Evolutionary conservation across 2,888 invertebrate genomes (phyloP).

Genomic region (Eustalomyia histrio): DNA sequence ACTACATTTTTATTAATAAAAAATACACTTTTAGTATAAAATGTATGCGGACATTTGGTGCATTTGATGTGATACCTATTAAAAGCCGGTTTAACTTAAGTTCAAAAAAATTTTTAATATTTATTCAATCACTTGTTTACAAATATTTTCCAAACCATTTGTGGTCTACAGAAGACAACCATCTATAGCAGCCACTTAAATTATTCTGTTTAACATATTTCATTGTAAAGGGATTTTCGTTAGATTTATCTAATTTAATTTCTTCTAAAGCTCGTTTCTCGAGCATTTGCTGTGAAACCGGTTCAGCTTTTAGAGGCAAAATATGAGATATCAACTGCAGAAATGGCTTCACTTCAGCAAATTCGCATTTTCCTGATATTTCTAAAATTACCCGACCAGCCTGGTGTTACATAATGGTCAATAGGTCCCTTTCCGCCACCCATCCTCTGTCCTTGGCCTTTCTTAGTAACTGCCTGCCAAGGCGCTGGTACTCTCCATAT

Average conservation of each 20-base stretch:
- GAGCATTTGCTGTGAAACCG: slow-evolving; percentile 89
- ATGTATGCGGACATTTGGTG: too few species aligned
- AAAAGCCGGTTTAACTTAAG: too few species aligned
- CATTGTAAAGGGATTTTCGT: slow-evolving; percentile 91
- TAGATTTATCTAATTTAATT: slow-evolving; percentile 84
- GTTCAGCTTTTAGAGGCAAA: slow-evolving; percentile 93
- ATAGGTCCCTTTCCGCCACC: slow-evolving; percentile 98
- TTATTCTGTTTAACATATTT: slow-evolving; percentile 96
- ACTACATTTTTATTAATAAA: too few species aligned
- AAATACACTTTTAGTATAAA: too few species aligned
- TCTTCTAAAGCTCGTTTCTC: slow-evolving; percentile 83
- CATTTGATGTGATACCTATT: too few species aligned
- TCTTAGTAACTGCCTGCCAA: slow-evolving; percentile 96
- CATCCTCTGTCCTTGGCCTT: slow-evolving; percentile 94
- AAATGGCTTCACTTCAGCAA: slow-evolving; percentile 85
- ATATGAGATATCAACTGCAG: slow-evolving; percentile 87
- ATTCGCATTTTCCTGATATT: slow-evolving; percentile 94
- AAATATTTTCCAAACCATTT: slow-evolving; percentile 91
- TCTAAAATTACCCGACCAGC: slow-evolving; percentile 95
- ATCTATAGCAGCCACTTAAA: slow-evolving; percentile 92
- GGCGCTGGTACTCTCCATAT: slow-evolving; percentile 96
- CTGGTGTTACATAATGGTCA: slow-evolving; percentile 97
- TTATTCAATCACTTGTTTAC: too few species aligned
- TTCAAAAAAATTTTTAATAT: too few species aligned
- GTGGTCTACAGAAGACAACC: slow-evolving; percentile 91